phyloP scores from a whole-genome alignment of 2,113 vertebrate species.

The Equus przewalskii region DNA sequence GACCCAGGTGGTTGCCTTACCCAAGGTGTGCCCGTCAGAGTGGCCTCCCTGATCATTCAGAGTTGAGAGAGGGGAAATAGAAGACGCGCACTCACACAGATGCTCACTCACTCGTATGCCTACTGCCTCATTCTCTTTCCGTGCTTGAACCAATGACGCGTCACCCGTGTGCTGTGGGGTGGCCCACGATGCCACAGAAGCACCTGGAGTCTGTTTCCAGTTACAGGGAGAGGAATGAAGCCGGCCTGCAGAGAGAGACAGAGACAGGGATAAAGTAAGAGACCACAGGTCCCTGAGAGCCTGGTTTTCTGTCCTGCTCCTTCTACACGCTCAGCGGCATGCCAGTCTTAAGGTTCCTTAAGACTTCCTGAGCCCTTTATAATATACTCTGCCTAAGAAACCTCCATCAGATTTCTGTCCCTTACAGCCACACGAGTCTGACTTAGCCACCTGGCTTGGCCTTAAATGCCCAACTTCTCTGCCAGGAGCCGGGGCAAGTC shows the following conservation, averaged over 20 bases:
- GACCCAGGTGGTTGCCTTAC: neutral
- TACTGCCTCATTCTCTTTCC: neutral
- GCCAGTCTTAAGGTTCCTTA: neutral
- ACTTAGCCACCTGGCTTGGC: neutral
- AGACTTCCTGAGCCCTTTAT: neutral
- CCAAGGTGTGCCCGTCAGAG: neutral
- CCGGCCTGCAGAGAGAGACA: neutral
- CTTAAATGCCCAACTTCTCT: neutral
- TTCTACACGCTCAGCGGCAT: neutral
- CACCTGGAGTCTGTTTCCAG: neutral
- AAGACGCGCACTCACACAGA: neutral
- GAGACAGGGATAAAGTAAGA: neutral
- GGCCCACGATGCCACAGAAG: fast-evolving
- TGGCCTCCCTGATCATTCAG: neutral
- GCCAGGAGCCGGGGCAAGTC: neutral
- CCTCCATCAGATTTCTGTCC: neutral
- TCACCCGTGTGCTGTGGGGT: neutral
- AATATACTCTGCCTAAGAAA: neutral
- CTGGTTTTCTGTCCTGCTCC: neutral
- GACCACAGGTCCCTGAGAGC: fast-evolving
- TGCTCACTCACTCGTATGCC: too few relatives aligned
- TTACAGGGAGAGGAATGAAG: neutral
- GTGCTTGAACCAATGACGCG: neutral
- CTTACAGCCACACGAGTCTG: neutral
- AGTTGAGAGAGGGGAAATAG: neutral